Evolutionary conservation across 2,113 vertebrate species (phyloP).

Genomic region (Chaetops frenatus): DNA sequence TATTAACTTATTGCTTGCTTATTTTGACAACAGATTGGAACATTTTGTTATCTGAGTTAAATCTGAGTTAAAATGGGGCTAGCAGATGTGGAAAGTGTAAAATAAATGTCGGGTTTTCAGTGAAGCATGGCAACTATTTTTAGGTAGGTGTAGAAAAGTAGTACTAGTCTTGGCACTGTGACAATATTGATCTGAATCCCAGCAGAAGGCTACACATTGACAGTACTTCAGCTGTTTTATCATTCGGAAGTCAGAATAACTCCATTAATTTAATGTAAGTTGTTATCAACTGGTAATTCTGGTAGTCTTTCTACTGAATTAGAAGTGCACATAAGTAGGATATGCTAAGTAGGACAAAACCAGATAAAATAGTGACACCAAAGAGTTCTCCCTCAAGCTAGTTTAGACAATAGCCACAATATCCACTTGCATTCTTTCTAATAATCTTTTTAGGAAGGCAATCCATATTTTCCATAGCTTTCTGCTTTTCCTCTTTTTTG

Average conservation of each 20-base stretch:
- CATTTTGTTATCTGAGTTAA: neutral
- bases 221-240: neutral
- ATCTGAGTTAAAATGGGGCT: neutral
- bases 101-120: neutral
- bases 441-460: neutral
- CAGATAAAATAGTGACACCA: neutral
- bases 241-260: neutral
- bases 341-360: neutral
- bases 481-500: neutral
- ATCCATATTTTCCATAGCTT: neutral
- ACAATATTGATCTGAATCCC: conserved; percentile 1
- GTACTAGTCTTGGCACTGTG: conserved; percentile 15
- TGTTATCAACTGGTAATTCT: neutral
- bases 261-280: neutral
- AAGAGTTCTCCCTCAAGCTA: neutral
- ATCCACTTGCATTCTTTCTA: neutral
- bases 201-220: neutral
- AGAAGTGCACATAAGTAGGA: neutral
- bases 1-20: neutral
- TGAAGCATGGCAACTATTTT: conserved; percentile 8
- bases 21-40: neutral
- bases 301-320: neutral
- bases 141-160: conserved; percentile 31
- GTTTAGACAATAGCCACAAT: neutral
- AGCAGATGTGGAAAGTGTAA: neutral